Evolutionary conservation across 2,113 vertebrate genomes (phyloP).

Genomic region (Catharus minimus): DNA sequence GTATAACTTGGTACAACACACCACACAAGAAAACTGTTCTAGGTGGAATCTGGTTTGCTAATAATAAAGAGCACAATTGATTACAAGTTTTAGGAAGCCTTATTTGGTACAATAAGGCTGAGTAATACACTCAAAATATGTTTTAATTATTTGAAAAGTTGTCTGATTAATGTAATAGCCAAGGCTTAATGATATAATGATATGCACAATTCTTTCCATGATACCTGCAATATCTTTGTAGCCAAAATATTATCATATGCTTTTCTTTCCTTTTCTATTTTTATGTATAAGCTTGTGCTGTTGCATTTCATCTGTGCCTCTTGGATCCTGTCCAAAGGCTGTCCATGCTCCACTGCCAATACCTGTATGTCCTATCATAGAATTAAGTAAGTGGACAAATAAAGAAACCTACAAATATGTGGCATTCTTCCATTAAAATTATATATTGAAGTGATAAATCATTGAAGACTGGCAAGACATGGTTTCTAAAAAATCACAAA

Average conservation of each 20-base stretch:
- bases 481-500: not conserved
- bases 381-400: not conserved
- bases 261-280: not conserved
- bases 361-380: not conserved
- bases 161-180: not conserved
- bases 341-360: not conserved
- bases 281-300: not conserved
- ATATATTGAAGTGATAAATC: not conserved
- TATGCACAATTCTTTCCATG: not conserved
- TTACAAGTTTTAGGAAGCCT: not conserved
- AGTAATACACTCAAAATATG: not conserved
- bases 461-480: not conserved
- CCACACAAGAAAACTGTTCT: not conserved
- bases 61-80: not conserved
- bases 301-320: not conserved
- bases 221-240: not conserved
- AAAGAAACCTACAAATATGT: not conserved
- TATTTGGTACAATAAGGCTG: not conserved
- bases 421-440: not conserved
- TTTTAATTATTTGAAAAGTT: constrained; percentile 8
- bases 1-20: not conserved
- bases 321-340: not conserved
- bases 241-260: not conserved
- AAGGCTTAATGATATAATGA: not conserved
- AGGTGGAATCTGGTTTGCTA: not conserved